These are phyloP conservation scores for Hippasteria phrygiana DNA, from an alignment of 53 echinoderm and acorn worm genomes.

Conservation along the genomic window DNA sequence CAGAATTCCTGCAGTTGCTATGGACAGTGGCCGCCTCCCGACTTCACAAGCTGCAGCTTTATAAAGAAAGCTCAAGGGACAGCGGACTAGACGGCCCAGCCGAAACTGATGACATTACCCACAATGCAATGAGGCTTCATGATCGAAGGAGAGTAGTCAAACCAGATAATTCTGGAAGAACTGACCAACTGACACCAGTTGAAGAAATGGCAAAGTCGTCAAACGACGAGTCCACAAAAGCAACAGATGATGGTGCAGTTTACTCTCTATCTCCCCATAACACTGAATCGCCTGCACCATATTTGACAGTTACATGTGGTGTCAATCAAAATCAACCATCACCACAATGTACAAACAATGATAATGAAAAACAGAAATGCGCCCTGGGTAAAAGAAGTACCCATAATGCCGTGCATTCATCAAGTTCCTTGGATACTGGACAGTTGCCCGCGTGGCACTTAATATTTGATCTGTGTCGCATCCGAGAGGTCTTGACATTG, in stretches of 20 bases:
- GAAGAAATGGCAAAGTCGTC: not conserved
- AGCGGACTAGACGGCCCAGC: not conserved
- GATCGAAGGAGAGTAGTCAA: not conserved
- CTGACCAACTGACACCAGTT: not conserved
- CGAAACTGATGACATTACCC: not conserved
- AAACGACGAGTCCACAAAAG: not conserved
- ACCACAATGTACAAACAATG: not conserved
- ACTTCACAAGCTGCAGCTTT: conserved; percentile 27
- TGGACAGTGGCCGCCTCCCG: conserved; percentile 70
- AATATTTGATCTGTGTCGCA: conserved; percentile 81
- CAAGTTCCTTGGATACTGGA: no score
- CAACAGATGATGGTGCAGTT: not conserved
- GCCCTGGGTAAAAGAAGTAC: not conserved
- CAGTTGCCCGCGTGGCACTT: no score
- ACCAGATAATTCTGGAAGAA: not conserved
- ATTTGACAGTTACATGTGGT: not conserved
- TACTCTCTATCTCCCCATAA: not conserved
- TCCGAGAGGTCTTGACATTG: conserved; percentile 59
- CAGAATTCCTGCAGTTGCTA: conserved; percentile 90
- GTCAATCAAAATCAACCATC: not conserved
- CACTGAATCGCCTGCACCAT: not conserved
- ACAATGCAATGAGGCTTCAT: not conserved
- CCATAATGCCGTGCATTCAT: not conserved
- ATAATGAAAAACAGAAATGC: not conserved
- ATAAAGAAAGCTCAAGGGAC: not conserved